These are phyloP conservation scores for Lerista edwardsae DNA, from an alignment of 2,797 vertebrate genomes.

Conservation along the genomic window DNA sequence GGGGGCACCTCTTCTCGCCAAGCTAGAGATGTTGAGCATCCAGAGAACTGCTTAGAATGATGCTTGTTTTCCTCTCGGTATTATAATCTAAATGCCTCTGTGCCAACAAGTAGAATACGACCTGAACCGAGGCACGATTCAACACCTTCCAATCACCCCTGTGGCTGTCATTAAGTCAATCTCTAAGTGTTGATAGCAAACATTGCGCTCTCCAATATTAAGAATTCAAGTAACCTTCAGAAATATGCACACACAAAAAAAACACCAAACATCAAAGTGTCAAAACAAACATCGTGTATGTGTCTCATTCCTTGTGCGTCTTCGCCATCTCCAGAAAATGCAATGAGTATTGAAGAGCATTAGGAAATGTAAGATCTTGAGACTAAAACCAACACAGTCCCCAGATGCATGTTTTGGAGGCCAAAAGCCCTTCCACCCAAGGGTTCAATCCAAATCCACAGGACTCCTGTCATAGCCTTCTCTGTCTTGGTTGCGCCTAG, in stretches of 20 bases:
- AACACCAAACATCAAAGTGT: not conserved
- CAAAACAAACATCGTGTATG: not conserved
- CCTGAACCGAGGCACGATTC: conserved; percentile 8
- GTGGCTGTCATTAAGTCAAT: conserved; percentile 8
- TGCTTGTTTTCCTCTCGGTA: not conserved
- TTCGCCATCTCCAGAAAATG: not conserved
- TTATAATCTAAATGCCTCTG: not conserved
- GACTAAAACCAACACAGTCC: not conserved
- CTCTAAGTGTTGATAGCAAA: conserved; percentile 1
- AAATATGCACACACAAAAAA: not conserved
- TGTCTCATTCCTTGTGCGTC: not conserved
- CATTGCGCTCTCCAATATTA: not conserved
- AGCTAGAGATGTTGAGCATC: not conserved
- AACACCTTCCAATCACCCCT: conserved; percentile 22
- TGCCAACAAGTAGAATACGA: conserved; percentile 10
- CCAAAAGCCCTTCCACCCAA: not conserved
- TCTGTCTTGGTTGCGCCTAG: not conserved
- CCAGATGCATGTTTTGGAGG: not conserved
- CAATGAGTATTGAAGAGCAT: not conserved
- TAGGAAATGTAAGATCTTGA: conserved; percentile 12
- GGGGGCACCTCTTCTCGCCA: not conserved
- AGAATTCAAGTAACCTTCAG: not conserved
- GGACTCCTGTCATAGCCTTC: not conserved
- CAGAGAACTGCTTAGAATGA: too few relatives aligned
- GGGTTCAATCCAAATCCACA: conserved; percentile 5